These are phyloP conservation scores for Spinus pinus DNA, from an alignment of 2,797 vertebrate genomes.

Conservation along the genomic window DNA sequence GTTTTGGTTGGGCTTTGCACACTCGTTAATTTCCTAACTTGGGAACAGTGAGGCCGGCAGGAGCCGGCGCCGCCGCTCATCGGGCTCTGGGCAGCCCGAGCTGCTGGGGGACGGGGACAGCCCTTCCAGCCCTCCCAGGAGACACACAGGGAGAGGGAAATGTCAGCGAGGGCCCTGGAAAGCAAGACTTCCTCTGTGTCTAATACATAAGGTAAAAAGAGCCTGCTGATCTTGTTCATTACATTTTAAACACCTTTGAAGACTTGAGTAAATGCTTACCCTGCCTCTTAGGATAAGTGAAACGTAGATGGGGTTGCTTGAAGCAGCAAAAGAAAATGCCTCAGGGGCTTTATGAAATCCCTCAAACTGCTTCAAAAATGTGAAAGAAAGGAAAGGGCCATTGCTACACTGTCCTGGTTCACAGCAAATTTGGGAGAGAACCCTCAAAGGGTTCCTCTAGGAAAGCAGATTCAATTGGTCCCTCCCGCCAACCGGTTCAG, in stretches of 20 bases:
- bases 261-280: background rate
- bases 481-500: too few relatives aligned
- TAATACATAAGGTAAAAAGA: background rate
- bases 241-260: background rate
- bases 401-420: background rate
- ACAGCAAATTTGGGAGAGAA: too few relatives aligned
- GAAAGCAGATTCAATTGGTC: too few relatives aligned
- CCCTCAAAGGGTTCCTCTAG: too few relatives aligned
- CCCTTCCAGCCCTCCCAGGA: background rate
- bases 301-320: background rate
- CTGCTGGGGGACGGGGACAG: rapidly evolving
- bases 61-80: background rate
- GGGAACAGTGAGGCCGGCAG: rapidly evolving
- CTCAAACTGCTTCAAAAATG: background rate
- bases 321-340: background rate
- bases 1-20: background rate
- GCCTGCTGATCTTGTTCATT: background rate
- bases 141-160: background rate
- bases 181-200: background rate
- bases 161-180: background rate
- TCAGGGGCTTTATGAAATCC: background rate
- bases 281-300: background rate
- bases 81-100: rapidly evolving
- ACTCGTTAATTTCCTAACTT: rapidly evolving
- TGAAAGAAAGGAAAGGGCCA: background rate